Evolutionary conservation across 2,113 vertebrate species (phyloP).

Genomic region (Platichthys stellatus): DNA sequence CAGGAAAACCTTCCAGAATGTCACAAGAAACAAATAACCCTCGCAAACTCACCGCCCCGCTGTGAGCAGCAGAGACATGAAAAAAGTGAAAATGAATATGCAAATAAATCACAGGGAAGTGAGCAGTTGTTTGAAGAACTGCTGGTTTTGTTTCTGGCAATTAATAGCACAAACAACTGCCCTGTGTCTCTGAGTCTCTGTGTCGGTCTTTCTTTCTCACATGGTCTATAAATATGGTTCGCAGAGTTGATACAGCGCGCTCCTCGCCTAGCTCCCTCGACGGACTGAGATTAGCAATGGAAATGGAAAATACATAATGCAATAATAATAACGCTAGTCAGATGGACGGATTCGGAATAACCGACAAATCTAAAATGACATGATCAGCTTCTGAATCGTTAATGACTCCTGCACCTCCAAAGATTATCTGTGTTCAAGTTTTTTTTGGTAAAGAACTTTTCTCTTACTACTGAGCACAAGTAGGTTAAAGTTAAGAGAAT

Average conservation of each 20-base stretch:
- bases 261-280: slow-evolving; percentile 43
- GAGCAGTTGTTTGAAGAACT: slow-evolving; percentile 79
- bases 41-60: not conserved
- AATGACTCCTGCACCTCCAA: slow-evolving; percentile 1
- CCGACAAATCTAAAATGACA: slow-evolving; percentile 28
- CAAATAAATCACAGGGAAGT: slow-evolving; percentile 78
- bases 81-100: slow-evolving; percentile 77
- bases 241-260: slow-evolving; percentile 7
- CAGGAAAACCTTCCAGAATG: slow-evolving; percentile 45
- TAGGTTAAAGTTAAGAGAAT: not conserved
- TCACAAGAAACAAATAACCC: slow-evolving; percentile 66
- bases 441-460: slow-evolving; percentile 11
- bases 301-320: slow-evolving; percentile 64
- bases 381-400: slow-evolving; percentile 41
- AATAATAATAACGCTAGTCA: slow-evolving; percentile 56
- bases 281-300: slow-evolving; percentile 58
- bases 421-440: slow-evolving; percentile 8
- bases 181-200: slow-evolving; percentile 8
- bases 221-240: slow-evolving; percentile 41
- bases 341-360: slow-evolving; percentile 47
- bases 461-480: not conserved
- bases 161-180: slow-evolving; percentile 84
- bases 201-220: slow-evolving; percentile 14
- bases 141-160: slow-evolving; percentile 81
- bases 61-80: slow-evolving; percentile 43